phyloP scores from a whole-genome alignment of 2,888 invertebrate genomes.

The Lithophane ornitopus region DNA sequence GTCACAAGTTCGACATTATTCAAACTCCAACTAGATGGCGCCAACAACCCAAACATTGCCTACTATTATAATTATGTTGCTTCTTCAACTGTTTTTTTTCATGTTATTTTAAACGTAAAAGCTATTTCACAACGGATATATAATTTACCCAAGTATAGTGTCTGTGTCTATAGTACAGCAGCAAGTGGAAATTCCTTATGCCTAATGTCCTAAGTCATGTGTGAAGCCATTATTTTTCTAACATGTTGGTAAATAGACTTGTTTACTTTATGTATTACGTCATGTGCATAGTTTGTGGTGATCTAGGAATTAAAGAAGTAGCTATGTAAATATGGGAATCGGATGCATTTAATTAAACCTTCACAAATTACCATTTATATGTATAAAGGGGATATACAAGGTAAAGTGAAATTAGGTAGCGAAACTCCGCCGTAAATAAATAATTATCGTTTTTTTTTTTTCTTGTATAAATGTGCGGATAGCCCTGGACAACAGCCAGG shows the following conservation, averaged over 20 bases:
- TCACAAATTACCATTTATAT: too few species aligned
- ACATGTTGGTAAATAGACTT: slow-evolving; percentile 47
- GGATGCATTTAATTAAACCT: too few species aligned
- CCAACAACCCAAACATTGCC: slow-evolving; percentile 2
- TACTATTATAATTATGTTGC: not conserved
- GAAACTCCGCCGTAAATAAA: too few species aligned
- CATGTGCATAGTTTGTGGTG: slow-evolving; percentile 8
- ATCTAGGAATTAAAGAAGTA: slow-evolving; percentile 8
- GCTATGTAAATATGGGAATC: not conserved
- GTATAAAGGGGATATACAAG: too few species aligned
- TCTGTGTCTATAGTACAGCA: not conserved
- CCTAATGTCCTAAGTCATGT: slow-evolving; percentile 35
- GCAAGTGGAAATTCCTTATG: slow-evolving; percentile 27
- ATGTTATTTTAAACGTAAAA: slow-evolving; percentile 21
- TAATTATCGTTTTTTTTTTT: too few species aligned
- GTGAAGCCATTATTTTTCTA: slow-evolving; percentile 38
- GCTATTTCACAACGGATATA: slow-evolving; percentile 20
- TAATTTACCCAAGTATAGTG: not conserved
- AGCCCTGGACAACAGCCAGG: not conserved
- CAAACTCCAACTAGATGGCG: slow-evolving; percentile 44
- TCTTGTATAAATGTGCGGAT: too few species aligned
- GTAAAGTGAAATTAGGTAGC: too few species aligned
- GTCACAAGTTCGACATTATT: not conserved
- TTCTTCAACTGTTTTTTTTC: slow-evolving; percentile 18
- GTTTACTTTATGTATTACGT: slow-evolving; percentile 43